Base-by-base conservation (phyloP, 2,888 invertebrate species). In the Tipula confusa region DNA sequence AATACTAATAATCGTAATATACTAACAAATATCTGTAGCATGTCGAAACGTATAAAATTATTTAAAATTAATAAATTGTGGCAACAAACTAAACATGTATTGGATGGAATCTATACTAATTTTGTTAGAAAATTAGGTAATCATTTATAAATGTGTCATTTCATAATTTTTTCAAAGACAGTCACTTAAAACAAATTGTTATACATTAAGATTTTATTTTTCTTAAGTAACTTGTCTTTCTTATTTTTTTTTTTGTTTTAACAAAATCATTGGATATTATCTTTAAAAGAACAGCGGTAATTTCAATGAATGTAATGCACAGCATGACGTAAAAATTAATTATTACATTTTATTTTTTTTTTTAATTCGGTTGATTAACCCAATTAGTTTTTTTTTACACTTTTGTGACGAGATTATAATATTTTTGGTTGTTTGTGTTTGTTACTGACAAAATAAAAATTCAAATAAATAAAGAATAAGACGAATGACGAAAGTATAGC, bases 101-200 rank as follows among this genome's bases (percentile, higher is more conserved):
- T 83, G 79, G 24, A 33, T 79, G 83, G 79, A 83, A n/a, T 79
- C 28, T 79, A 79, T 79, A 24, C 36, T 79, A 33, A 79, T 83
- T 43, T 83, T 33, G 24, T 31, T 29, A 79, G 36, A 36, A 83
- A 83, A 83, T 43, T 83, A 83, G 83, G 83, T 83, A 83, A 33
- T 80, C 31, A 80, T 64, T 64, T 64, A 64, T 64, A 24, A 64
- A 64, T 64, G 64, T 64, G 24, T 64, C 64, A 64, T 24, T 64
- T 64, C 11, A 24, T 64, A 24, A 24, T 64, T 24, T 64, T 9
- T 11, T 33, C 11, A 24, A 24, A 64, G 64, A 64, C 24, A 24
- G 64, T 64, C 24, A 24, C 64, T 64, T 64, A 64, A 64, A 64
- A 64, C 6, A 64, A 64, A 24, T 64, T 6, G n/a, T n/a, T n/a